Base-by-base conservation (phyloP, 2,797 vertebrate genomes). In the Toxotes lorentzi region DNA sequence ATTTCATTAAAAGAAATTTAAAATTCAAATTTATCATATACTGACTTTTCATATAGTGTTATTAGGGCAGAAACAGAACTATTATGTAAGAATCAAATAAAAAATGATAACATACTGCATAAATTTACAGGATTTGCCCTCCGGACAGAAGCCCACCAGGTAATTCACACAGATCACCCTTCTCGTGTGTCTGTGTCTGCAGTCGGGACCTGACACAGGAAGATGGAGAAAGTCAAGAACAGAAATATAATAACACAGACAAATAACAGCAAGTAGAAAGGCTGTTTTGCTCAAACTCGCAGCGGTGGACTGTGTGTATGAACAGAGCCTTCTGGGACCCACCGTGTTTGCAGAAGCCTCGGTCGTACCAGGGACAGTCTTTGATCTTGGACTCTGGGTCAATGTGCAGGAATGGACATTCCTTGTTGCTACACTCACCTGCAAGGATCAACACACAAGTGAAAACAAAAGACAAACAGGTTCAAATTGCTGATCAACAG, bases 371-470 rank as follows among this genome's bases (percentile, higher is more conserved):
- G 50, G 98, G 98, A 88, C 98, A 99, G 91, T 99, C 98, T 95
- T 99, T 99, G 90, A 99, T 99, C 95, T 99, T 99, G 32, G 98
- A 99, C 83, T 99, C 98, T 0, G 98, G 98, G 86, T 99, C 98
- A 12, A 99, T 99, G 93, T 99, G 98, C 82, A 99, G 95, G 92
- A 99, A 99, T 0, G 98, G 98, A 83, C 98, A 99, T 86, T 99
- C 98, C 91, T 99, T 99, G 94, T 99, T 99, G 95, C 98, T 99
- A 89, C 98, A 99, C 86, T 99, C 98, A 19, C 98, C 98, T 99
- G 93, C 2, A 8, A 93, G 85, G 82, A 32, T 53, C 58, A 5
- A 79, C 38, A 76, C 2, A 24, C 43, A 78, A 11, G 38, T 71
- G 5, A 59, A 43, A 23, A 58, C 5, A 14, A 34, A 34, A 12